These are phyloP conservation scores for Frieseomelitta varia DNA, from an alignment of 1,140 invertebrate genomes.

Conservation along the genomic window DNA sequence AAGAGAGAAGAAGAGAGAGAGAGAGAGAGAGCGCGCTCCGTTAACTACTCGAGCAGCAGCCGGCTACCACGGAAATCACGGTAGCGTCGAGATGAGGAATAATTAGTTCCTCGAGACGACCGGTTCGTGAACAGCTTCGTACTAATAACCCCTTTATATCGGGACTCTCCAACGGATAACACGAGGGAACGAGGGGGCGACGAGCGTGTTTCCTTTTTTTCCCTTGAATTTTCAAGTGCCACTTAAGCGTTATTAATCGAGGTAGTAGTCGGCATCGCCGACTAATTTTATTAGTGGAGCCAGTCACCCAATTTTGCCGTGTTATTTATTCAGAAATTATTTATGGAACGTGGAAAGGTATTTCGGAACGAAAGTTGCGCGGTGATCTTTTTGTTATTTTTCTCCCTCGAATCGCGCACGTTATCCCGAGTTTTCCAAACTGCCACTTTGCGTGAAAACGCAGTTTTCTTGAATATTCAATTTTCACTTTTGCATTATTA, in stretches of 20 bases:
- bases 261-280: no score
- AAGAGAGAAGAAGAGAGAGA: no score
- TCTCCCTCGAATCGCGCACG: no score
- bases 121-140: background rate
- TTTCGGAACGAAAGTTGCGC: no score
- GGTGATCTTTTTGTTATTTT: no score
- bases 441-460: no score
- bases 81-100: slow-evolving; percentile 60
- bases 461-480: background rate
- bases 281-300: no score
- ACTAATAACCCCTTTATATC: background rate
- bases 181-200: background rate
- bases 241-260: background rate
- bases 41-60: slow-evolving; percentile 63
- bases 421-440: no score
- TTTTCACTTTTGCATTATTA: background rate
- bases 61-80: slow-evolving; percentile 48
- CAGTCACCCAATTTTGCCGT: no score
- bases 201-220: background rate
- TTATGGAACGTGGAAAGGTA: no score
- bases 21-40: slow-evolving; percentile 33
- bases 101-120: slow-evolving; percentile 57
- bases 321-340: no score
- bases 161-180: no score
- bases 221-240: background rate